These are phyloP conservation scores for Tylochromis polylepis DNA, from an alignment of 2,113 vertebrate genomes.

Conservation along the genomic window DNA sequence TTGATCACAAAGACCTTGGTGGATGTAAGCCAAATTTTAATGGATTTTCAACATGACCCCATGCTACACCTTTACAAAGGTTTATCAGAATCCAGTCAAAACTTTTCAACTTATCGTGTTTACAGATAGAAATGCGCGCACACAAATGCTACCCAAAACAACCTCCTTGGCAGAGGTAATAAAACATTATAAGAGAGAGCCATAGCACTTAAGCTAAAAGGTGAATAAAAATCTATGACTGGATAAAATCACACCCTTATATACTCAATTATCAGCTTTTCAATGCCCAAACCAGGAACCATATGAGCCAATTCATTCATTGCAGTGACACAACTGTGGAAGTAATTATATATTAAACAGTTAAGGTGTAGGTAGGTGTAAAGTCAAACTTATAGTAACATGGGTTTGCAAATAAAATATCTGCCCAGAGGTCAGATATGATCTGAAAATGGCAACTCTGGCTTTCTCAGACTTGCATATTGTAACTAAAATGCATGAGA, in stretches of 20 bases:
- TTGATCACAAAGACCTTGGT: background rate
- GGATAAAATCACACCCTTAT: too few relatives aligned
- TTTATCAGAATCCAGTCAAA: background rate
- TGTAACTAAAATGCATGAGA: background rate
- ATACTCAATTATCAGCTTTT: background rate
- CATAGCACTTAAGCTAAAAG: background rate
- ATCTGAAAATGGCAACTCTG: background rate
- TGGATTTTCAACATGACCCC: background rate
- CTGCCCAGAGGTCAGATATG: background rate
- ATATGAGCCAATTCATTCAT: background rate
- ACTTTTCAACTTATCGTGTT: background rate
- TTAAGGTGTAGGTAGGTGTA: background rate
- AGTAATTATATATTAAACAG: background rate
- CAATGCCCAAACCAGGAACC: background rate
- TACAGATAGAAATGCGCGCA: background rate
- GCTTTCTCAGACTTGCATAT: background rate
- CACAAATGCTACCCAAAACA: background rate
- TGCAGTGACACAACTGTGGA: background rate
- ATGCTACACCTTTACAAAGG: background rate
- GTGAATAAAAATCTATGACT: background rate
- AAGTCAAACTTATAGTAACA: background rate
- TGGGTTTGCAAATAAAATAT: background rate
- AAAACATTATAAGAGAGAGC: background rate
- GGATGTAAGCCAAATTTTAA: background rate
- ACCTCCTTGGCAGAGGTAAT: background rate